Evolutionary conservation across 23 tunicate genomes (phyloP).

Genomic region (Clavelina lepadiformis): DNA sequence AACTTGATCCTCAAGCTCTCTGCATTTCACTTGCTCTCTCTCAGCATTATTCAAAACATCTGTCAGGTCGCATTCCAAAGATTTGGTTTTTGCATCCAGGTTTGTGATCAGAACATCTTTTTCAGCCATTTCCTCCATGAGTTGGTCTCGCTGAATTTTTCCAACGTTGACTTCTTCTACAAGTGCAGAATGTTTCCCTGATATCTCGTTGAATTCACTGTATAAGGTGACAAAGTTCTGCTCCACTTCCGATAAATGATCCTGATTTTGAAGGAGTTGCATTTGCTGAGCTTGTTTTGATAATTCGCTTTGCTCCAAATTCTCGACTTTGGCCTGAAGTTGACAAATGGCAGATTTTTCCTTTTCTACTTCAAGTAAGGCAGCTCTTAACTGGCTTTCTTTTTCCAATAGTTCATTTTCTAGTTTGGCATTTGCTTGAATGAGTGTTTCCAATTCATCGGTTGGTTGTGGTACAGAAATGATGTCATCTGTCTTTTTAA

Average conservation of each 20-base stretch:
- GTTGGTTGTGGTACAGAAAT: no score
- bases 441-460: no score
- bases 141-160: background rate
- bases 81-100: background rate
- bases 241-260: slow-evolving; percentile 3
- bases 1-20: no score
- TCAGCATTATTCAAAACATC: background rate
- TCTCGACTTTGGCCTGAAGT: no score
- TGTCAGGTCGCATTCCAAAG: background rate
- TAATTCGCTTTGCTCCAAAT: no score
- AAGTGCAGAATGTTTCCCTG: background rate
- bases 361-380: no score
- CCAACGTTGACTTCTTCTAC: background rate
- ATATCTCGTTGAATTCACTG: background rate
- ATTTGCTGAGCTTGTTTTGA: slow-evolving; percentile 1
- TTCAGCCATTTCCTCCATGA: background rate
- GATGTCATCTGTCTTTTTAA: no score
- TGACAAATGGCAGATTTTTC: no score
- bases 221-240: background rate
- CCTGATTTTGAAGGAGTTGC: slow-evolving; percentile 6
- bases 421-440: no score
- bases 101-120: background rate
- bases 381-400: no score
- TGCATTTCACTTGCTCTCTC: no score
- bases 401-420: no score